Conservation (phyloP, 2,113 vertebrate species). For the Indicator indicator region DNA sequence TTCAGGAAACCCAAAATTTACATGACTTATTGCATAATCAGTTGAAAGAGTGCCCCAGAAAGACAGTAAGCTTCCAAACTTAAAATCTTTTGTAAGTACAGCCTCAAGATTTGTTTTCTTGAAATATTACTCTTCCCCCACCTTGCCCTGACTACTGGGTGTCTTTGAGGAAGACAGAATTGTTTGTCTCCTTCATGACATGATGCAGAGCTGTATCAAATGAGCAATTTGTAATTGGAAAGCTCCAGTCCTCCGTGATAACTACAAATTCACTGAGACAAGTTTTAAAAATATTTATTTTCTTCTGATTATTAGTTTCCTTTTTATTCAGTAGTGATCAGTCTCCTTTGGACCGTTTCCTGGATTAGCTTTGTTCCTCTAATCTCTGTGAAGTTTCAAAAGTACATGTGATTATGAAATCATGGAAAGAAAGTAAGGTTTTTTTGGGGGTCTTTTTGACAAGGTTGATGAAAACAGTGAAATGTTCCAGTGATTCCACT, state of each 20-base stretch:
- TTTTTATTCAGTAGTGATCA: neutral
- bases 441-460: neutral
- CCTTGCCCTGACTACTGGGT: neutral
- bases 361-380: neutral
- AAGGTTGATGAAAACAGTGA: slow-evolving; percentile 1
- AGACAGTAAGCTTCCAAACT: neutral
- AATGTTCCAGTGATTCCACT: slow-evolving; percentile 14
- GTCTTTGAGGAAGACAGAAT: neutral
- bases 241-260: neutral
- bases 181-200: neutral
- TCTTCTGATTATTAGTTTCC: neutral
- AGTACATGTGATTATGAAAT: slow-evolving; percentile 27
- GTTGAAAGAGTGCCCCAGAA: neutral
- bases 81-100: neutral
- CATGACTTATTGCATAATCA: neutral
- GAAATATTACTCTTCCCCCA: neutral
- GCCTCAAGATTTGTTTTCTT: neutral
- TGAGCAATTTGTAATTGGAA: neutral
- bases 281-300: neutral
- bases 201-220: neutral
- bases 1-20: neutral
- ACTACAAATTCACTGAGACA: neutral
- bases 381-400: slow-evolving; percentile 12
- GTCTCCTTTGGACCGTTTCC: neutral
- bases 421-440: neutral